Evolutionary conservation across 2,888 invertebrate species (phyloP).

Genomic region (Mactromeris polynyma): DNA sequence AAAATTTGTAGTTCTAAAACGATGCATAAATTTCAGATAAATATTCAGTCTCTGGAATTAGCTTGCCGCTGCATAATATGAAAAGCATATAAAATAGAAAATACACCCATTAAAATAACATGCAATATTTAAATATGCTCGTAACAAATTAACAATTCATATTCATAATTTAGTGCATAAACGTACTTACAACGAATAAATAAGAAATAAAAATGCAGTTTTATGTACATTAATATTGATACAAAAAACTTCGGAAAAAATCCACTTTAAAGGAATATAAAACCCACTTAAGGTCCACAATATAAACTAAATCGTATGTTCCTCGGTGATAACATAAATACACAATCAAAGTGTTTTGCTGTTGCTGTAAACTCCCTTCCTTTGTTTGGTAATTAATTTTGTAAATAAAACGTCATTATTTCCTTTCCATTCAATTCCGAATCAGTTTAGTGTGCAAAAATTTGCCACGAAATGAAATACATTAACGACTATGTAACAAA

Average conservation of each 20-base stretch:
- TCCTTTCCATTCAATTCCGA: too few species aligned
- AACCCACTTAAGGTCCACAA: background rate
- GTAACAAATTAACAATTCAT: background rate
- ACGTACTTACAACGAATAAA: background rate
- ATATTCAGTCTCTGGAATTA: background rate
- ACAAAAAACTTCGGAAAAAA: background rate
- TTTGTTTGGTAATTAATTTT: background rate
- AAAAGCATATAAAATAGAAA: background rate
- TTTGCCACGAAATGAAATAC: too few species aligned
- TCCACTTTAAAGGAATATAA: background rate
- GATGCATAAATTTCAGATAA: background rate
- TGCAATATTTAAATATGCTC: background rate
- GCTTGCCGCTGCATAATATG: background rate
- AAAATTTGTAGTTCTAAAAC: background rate
- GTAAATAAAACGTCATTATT: background rate
- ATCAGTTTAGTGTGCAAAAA: too few species aligned
- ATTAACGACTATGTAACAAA: too few species aligned
- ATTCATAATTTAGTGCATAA: background rate
- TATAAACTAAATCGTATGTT: background rate
- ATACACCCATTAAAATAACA: background rate
- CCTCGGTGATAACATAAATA: background rate
- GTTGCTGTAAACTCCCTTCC: background rate
- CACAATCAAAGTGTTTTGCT: background rate
- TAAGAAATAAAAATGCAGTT: background rate
- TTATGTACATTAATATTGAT: constrained; percentile 7